Evolutionary conservation across 2,113 vertebrate species (phyloP).

Genomic region (Tenrec ecaudatus): DNA sequence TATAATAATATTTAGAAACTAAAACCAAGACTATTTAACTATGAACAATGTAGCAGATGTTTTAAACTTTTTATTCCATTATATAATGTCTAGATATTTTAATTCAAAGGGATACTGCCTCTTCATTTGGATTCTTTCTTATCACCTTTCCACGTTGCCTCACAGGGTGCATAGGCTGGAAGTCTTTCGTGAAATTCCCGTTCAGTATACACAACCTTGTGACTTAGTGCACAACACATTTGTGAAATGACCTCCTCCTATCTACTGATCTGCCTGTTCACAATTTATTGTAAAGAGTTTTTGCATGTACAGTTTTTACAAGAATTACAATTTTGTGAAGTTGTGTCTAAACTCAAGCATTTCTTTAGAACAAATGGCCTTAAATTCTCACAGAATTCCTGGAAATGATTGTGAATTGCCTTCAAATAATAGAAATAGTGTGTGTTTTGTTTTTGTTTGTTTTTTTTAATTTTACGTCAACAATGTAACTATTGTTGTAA

Average conservation of each 20-base stretch:
- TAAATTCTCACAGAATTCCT: slow-evolving; percentile 96
- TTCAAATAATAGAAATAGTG: slow-evolving; percentile 89
- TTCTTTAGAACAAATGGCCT: slow-evolving; percentile 97
- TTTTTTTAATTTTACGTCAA: slow-evolving; percentile 90
- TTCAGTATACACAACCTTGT: slow-evolving; percentile 85
- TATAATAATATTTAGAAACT: slow-evolving; percentile 66
- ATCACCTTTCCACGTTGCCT: slow-evolving; percentile 82
- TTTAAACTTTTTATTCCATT: slow-evolving; percentile 72
- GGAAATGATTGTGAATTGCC: slow-evolving; percentile 95
- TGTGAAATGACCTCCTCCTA: slow-evolving; percentile 93
- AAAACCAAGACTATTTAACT: slow-evolving; percentile 73
- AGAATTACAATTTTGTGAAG: slow-evolving; percentile 92
- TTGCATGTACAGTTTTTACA: slow-evolving; percentile 98
- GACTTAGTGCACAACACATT: slow-evolving; percentile 90
- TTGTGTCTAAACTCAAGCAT: slow-evolving; percentile 89
- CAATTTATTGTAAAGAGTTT: slow-evolving; percentile 91
- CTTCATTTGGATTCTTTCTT: slow-evolving; percentile 82
- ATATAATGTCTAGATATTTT: slow-evolving; percentile 84
- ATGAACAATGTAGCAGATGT: slow-evolving; percentile 66
- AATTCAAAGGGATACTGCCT: slow-evolving; percentile 87
- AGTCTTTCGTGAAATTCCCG: slow-evolving; percentile 81
- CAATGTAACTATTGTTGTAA: slow-evolving; percentile 91
- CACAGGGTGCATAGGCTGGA: slow-evolving; percentile 84
- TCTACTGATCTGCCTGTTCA: slow-evolving; percentile 91
- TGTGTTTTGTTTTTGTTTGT: slow-evolving; percentile 25